Evolutionary conservation across 2,888 invertebrate species (phyloP).

Genomic region (Metalampra italica): DNA sequence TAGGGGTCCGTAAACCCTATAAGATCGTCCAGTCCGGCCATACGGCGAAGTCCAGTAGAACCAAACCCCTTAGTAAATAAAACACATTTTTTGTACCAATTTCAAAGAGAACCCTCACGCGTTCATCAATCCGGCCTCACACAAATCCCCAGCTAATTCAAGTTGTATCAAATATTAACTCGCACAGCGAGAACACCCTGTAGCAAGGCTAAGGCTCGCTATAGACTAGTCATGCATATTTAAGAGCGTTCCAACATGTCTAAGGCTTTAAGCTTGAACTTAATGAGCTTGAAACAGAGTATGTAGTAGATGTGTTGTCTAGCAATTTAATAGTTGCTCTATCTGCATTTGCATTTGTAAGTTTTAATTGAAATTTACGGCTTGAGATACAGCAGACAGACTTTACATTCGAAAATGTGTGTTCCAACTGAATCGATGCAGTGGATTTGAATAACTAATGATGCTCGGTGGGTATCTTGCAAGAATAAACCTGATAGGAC

Average conservation of each 20-base stretch:
- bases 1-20: too few species aligned
- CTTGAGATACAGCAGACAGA: not conserved
- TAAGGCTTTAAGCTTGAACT: constrained; percentile 52
- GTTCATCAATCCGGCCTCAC: not conserved
- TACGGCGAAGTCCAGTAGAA: too few species aligned
- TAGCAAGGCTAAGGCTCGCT: constrained; percentile 12
- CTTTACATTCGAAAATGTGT: not conserved
- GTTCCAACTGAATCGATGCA: too few species aligned
- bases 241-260: constrained; percentile 43
- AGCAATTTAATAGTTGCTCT: constrained; percentile 11
- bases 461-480: too few species aligned
- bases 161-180: constrained; percentile 32
- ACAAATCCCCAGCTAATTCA: constrained; percentile 16
- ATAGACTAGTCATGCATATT: constrained; percentile 46
- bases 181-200: constrained; percentile 19
- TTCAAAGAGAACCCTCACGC: not conserved
- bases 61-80: too few species aligned
- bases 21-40: too few species aligned
- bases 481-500: too few species aligned
- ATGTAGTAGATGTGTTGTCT: constrained; percentile 4
- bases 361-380: constrained; percentile 11
- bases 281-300: constrained; percentile 42
- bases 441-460: too few species aligned
- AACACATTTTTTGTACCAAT: too few species aligned
- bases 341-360: constrained; percentile 6